These are phyloP conservation scores for Podotricha telesiphe DNA, from an alignment of 2,888 invertebrate genomes.

Conservation along the genomic window DNA sequence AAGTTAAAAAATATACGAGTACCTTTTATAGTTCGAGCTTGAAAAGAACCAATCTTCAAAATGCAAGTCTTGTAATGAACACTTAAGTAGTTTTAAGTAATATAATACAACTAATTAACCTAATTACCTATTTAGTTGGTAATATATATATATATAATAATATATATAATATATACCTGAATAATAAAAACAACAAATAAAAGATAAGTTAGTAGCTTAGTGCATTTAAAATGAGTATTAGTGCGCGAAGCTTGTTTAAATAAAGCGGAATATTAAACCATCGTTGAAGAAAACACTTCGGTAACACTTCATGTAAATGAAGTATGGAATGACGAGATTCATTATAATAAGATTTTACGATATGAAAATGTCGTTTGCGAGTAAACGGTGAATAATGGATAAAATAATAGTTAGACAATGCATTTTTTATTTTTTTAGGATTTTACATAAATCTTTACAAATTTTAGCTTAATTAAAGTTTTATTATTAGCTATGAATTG, in stretches of 20 bases:
- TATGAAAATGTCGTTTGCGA: constrained; percentile 52
- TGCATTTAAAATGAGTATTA: constrained; percentile 37
- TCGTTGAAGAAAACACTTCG: constrained; percentile 64
- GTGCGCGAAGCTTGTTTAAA: constrained; percentile 43
- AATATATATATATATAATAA: too few relatives aligned
- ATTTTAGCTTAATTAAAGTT: too few relatives aligned
- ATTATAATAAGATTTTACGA: constrained; percentile 61
- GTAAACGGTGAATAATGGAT: constrained; percentile 56
- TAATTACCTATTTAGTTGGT: not conserved
- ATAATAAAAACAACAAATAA: constrained; percentile 2
- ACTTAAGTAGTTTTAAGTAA: not conserved
- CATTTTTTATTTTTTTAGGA: not conserved
- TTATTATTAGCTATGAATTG: too few relatives aligned
- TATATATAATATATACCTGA: too few relatives aligned
- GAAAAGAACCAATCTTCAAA: not conserved
- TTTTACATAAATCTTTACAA: too few relatives aligned
- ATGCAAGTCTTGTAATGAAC: not conserved
- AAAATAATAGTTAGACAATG: constrained; percentile 28
- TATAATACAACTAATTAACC: not conserved
- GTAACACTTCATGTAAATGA: constrained; percentile 71
- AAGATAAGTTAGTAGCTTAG: constrained; percentile 8
- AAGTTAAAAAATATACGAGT: too few relatives aligned
- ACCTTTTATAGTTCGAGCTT: too few relatives aligned
- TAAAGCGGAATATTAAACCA: constrained; percentile 63
- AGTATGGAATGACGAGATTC: constrained; percentile 58